Evolutionary conservation across 2,113 vertebrate species (phyloP), one percentile per base, ranked within the genome.

Genomic region (Boleophthalmus pectinirostris): DNA sequence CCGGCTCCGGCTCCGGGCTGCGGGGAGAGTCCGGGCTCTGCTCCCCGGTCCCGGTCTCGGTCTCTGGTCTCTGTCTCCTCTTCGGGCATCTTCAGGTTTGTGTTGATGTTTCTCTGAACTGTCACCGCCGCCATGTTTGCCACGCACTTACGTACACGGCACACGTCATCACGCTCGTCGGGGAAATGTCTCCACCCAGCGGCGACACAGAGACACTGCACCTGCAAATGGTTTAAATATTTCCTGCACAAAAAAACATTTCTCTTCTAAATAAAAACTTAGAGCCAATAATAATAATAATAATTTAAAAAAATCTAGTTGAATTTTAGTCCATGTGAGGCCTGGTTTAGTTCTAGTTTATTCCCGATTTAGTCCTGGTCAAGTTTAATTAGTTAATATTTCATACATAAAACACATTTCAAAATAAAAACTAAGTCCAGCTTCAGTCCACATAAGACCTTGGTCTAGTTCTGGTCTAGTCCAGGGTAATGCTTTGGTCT

Each of bases 71-170:
- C 46, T 10, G 47, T 49, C 9, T 5, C 21, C 2, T 23, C 23
- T 23, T 58, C 12, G 56, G 13, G 12, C 56, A 58, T 25, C 23
- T 58, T 58, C 14, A 25, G 3, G 13, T 15, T 57, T 57, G 23
- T 24, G 23, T 13, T 58, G 23, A 23, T 56, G 54, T 24, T 58
- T 23, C 51, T 20, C 20, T 54, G 51, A 14, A 21, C 56, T 57
- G 56, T 57, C 56, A 57, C 56, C 56, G 23, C 56, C 56, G 56
- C 56, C 56, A 58, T 58, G 56, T 58, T 58, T 11, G 15, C 25
- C 1, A 25, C 3, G 58, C 15, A 29, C 60, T 18, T 18, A 63
- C 60, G 60, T 35, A 33, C 25, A 16, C 57, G 6, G 14, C 4
- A 54, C 14, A 60, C 57, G 57, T 60, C 57, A 60, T 4, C 57